Base-by-base conservation (phyloP, 2,888 invertebrate species). In the Dendrolimus houi region DNA sequence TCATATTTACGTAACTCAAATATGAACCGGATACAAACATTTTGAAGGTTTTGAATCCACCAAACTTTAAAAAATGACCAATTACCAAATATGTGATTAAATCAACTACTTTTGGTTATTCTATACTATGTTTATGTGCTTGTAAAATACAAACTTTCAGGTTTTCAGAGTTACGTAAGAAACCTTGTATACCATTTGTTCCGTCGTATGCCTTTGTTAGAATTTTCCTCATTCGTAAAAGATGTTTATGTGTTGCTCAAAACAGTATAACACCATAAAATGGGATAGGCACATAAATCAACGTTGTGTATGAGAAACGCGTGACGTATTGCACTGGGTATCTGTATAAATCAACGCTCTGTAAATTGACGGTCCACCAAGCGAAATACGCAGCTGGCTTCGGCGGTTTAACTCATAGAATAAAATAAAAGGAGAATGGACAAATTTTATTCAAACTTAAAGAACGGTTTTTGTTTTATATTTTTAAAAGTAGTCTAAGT, bases 281-380 rank as follows among this genome's bases (percentile, higher is more conserved):
- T 10, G 14, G 12, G 52, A 13, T 54, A 52, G n/a, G 42, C 40
- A 55, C 53, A 55, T 41, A 41, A 52, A 47, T 47, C 47, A 47
- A 47, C 47, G 47, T 47, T 40, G 59, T 54, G 60, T 64, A 65
- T 66, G 67, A 66, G 64, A 64, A 68, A 66, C 69, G 68, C 69
- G 71, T 71, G 55, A 68, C 60, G 57, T 61, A 59, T 56, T 62
- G 60, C 58, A 55, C 60, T 56, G 52, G 59, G 60, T 59, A 59
- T 64, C 66, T 60, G 64, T 63, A 65, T 69, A 66, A 66, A 66
- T 67, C 66, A 68, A 65, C 67, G 65, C 59, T 62, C 62, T 64
- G 75, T 74, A 72, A 75, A 76, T 71, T 75, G 77, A 75, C 74
- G 76, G 74, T 72, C 73, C 73, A 70, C 77, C 69, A 69, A 69